Base-by-base conservation (phyloP, 2,888 invertebrate species). In the Cryptus armator region DNA sequence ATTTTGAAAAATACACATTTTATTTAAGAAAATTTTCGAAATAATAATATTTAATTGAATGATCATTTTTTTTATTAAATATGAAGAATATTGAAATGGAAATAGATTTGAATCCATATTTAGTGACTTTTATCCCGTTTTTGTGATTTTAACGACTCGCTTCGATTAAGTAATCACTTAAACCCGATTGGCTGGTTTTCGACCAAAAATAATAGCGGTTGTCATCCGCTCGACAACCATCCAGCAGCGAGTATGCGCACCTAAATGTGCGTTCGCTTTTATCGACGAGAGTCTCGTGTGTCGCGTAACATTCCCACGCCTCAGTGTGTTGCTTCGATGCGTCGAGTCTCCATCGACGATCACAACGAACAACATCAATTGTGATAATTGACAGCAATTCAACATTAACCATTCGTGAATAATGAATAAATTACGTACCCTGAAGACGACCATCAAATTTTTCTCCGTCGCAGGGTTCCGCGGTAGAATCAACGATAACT, bases 401-500 rank as follows among this genome's bases (percentile, higher is more conserved):
- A 53, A 7, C 16, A 53, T 16, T 19, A 53, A 53, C 53, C 37
- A 53, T 9, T n/a, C 19, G 19, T 16, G 53, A 16, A 51, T 19
- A 19, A 12, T 14, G 12, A 48, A 48, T 48, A 9, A 48, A 44
- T 5, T 16, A 92, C 92, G 93, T 94, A 96, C 97, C 96, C 94
- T 94, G 90, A 77, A 97, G 93, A 89, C 95, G 95, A 19, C 92
- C 90, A 0, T 91, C 72, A 92, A 97, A 96, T 59, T 94, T 90
- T 37, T 92, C 92, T 62, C 90, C 81, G 59, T 94, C 94, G 92
- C 96, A 96, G 56, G 95, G 93, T 92, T 96, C 96, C 71, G 94
- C 90, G 66, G 92, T 92, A 0, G 97, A 96, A 91, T 96, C 95
- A 0, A 98, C 95, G n/a, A 96, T 96, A 6, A 98, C 94, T 1